phyloP scores from a whole-genome alignment of 2,888 invertebrate species.

The Lydus trimaculatus region DNA sequence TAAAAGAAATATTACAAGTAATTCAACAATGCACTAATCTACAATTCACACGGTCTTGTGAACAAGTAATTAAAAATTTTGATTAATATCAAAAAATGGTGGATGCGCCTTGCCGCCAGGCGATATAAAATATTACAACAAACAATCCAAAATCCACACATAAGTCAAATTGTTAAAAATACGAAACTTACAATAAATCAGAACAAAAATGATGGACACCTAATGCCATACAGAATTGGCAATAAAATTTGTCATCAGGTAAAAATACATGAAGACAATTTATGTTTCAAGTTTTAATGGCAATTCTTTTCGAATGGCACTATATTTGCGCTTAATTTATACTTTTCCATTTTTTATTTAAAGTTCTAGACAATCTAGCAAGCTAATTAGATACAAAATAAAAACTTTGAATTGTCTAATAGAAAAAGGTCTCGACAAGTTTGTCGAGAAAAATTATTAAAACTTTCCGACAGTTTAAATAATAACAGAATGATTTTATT shows the following conservation, averaged over 20 bases:
- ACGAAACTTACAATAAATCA: not conserved
- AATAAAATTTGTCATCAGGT: not conserved
- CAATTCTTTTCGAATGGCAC: not conserved
- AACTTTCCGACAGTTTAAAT: conserved; percentile 36
- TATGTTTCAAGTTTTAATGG: not conserved
- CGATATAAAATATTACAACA: not conserved
- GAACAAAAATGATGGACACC: not conserved
- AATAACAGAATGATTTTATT: conserved; percentile 30
- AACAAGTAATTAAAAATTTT: not conserved
- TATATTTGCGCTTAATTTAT: not conserved
- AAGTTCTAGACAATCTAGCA: conserved; percentile 25
- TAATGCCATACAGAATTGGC: not conserved
- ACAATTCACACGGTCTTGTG: not conserved
- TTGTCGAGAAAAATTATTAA: conserved; percentile 33
- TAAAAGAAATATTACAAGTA: not conserved
- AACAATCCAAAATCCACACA: not conserved
- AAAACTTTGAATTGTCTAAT: conserved; percentile 20
- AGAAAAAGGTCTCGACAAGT: conserved; percentile 30
- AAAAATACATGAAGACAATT: not conserved
- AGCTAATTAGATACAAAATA: conserved; percentile 27
- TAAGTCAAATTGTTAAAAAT: not conserved
- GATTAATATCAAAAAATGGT: not conserved
- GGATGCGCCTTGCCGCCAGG: not conserved
- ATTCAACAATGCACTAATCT: not conserved
- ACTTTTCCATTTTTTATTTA: not conserved